Evolutionary conservation across 1,140 invertebrate species (phyloP), one percentile per base, ranked within the genome.

Genomic region (Trypoxylus dichotomus): DNA sequence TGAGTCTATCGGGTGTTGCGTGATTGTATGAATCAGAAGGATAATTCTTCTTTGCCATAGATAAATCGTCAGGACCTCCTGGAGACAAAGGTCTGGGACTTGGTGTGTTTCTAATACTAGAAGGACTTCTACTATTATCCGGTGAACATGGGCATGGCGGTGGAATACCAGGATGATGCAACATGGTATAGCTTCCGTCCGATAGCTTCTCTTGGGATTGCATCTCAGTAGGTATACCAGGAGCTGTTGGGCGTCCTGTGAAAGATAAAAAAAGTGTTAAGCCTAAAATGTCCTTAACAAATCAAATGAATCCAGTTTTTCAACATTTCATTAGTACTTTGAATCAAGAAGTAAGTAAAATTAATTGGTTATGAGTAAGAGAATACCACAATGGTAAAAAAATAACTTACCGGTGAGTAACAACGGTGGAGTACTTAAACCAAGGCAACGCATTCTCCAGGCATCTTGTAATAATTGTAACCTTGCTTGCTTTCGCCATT

Each of bases 381-480:
- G 1, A 11, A 54, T 54, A 58, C 21, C 15, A 21, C 7, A 58
- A 19, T 58, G 21, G 5, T 5, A 13, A 58, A 58, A 58, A 58
- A 19, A 7, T 37, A 37, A 37, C 32, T 5, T 82, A 85, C 83
- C 83, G 78, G 83, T 79, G 27, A 91, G 85, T 27, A 90, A 86
- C 3, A 92, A 86, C 0, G 90, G 90, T 1, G 90, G 89, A 15
- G 90, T 88, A 2, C 89, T 92, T 58, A 95, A 88, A 29, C 94
- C 94, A 21, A 96, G 87, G 83, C 94, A 96, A 74, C 94, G 90
- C 93, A 96, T 95, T 82, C 94, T 88, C 94, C 94, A 96, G 3
- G 95, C 94, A 84, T 96, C 95, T 85, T 96, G 95, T 13, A 96
- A 88, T 41, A 96, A 87, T 82, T 96, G 94, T 37, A 96, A 87